Base-by-base conservation (phyloP, 2,797 vertebrate genomes). In the Artibeus jamaicensis region DNA sequence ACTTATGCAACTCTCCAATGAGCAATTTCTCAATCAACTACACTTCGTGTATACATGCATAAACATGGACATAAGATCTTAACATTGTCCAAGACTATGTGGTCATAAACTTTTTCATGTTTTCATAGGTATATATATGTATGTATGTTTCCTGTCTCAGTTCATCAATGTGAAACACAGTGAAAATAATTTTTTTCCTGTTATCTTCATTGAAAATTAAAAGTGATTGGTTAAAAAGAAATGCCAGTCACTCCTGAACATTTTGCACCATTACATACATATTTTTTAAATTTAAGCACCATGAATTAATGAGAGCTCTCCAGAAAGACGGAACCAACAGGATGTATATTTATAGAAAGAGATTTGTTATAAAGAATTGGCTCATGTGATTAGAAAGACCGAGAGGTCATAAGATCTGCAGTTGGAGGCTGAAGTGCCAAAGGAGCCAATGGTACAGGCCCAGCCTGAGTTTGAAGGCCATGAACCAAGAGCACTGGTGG, bases 151-250 rank as follows among this genome's bases (percentile, higher is more conserved):
- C 95, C 92, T 95, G 74, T 87, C 90, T 94, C 88, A 93, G 44
- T 81, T 96, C 68, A 86, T 92, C 86, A 95, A 86, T 42, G 70
- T 89, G 70, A 94, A 96, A 86, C 46, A 84, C 87, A 89, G 14
- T 65, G 67, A 95, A 94, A 97, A 95, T 91, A 92, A 96, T 81
- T 91, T 93, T 89, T 85, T 95, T 91, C 57, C 83, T 73, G 50
- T 37, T 37, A 68, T 86, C 74, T 94, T 65, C 86, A 89, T 71
- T 89, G 42, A 92, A 96, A 97, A 85, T 24, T 87, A 65, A 92
- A 91, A 92, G 39, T 53, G 19, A 19, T 59, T 42, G 29, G 44
- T 10, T 85, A 88, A 85, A 92, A 89, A 89, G 19, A 90, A 94
- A 88, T 78, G 10, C 3, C 34, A 70, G 9, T 59, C 21, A 65